Base-by-base conservation (phyloP, 2,888 invertebrate genomes). In the Resseliella maxima region DNA sequence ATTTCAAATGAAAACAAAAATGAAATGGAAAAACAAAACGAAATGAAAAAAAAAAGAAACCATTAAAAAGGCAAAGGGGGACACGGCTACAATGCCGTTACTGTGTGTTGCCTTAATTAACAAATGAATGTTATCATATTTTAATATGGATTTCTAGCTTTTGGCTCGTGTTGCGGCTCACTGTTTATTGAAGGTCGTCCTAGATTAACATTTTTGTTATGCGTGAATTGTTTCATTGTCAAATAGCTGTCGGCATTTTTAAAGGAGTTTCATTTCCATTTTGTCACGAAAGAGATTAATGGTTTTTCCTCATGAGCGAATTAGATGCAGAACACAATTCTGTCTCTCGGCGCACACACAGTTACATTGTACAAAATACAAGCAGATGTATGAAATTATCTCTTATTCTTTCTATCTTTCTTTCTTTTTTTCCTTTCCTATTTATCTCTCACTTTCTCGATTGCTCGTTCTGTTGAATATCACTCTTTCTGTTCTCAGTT, bases 101-200 rank as follows among this genome's bases (percentile, higher is more conserved):
- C 72, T 27, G 10, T 50, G 72, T 35, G 6, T 59, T 72, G 35
- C 5, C 72, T 72, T 72, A 72, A 72, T 72, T 72, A 72, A 72
- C 72, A 72, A 72, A 72, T 72, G 72, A 72, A 72, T 31, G 72
- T 31, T 72, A n/a, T 72, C 31, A 72, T 31, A 72, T 72, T 72
- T 72, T 72, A 72, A 72, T 31, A 72, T 72, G 72, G 72, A 72
- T 72, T 72, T 72, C 15, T 1, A 72, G 31, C 31, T 72, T 35
- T 72, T 15, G 27, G 0, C 35, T 72, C 31, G 31, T 72, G n/a
- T n/a, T n/a, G 31, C 72, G n/a, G 46, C 46, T 18, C 18, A 18
- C 1, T 59, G 0, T 15, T 0, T 21, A 15, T 31, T 72, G 72
- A 31, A 72, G 72, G 72, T 72, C 72, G 72, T 12, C 72, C 31